These are phyloP conservation scores for Protonibea diacanthus DNA, from an alignment of 2,797 vertebrate species.

Conservation along the genomic window DNA sequence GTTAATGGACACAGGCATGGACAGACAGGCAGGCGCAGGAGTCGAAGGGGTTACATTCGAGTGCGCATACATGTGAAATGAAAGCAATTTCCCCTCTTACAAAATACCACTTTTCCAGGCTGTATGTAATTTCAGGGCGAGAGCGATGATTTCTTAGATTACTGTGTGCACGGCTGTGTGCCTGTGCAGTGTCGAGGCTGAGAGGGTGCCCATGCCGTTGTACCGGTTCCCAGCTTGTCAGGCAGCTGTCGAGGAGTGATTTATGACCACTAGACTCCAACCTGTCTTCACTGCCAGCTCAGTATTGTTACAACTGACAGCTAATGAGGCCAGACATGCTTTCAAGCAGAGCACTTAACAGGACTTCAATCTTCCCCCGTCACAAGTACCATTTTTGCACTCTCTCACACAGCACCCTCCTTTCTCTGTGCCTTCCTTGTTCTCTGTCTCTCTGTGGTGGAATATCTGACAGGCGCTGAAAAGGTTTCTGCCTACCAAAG, in stretches of 20 bases:
- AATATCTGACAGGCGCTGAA: constrained; percentile 75
- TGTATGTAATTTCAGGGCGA: constrained; percentile 50
- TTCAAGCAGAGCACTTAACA: constrained; percentile 88
- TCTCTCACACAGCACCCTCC: constrained; percentile 60
- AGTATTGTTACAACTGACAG: constrained; percentile 98
- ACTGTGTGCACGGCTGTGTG: constrained; percentile 47
- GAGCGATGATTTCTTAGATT: constrained; percentile 69
- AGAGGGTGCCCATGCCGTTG: constrained; percentile 77
- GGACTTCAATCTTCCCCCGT: constrained; percentile 83
- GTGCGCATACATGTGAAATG: constrained; percentile 38
- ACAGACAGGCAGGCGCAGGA: constrained; percentile 43
- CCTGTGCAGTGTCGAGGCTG: constrained; percentile 65
- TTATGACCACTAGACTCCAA: constrained; percentile 90
- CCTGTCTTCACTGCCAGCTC: constrained; percentile 97
- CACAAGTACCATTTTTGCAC: constrained; percentile 77
- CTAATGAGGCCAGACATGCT: constrained; percentile 94
- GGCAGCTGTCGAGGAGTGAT: constrained; percentile 94
- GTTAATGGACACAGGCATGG: constrained; percentile 71
- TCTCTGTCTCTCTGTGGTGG: constrained; percentile 71
- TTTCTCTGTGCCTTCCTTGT: constrained; percentile 74
- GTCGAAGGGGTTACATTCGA: constrained; percentile 7
- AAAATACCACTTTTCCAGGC: constrained; percentile 60
- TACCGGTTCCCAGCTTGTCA: constrained; percentile 89
- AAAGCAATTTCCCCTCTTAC: constrained; percentile 57
- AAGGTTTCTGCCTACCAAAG: constrained; percentile 57